Conservation (phyloP, 2,113 vertebrate genomes). For the Eulemur rufifrons region DNA sequence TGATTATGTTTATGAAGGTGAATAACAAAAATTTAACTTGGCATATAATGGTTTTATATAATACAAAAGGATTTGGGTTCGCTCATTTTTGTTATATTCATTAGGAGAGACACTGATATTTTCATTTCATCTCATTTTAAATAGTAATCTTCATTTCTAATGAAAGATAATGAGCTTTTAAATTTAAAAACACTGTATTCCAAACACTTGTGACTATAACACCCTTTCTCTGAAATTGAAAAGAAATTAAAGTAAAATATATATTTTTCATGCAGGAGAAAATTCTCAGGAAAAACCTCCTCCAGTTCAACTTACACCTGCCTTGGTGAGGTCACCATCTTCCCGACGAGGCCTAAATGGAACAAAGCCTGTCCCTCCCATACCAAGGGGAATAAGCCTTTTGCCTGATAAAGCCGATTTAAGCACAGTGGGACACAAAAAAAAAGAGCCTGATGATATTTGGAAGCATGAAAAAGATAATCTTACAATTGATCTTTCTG, state of each 20-base stretch:
- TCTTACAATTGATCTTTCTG: slow-evolving; percentile 82
- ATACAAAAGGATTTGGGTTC: not conserved
- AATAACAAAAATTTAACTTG: not conserved
- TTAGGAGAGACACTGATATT: not conserved
- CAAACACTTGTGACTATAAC: not conserved
- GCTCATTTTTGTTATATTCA: slow-evolving; percentile 22
- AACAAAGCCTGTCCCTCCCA: slow-evolving; percentile 86
- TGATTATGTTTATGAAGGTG: not conserved
- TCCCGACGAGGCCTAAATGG: slow-evolving; percentile 84
- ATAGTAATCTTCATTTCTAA: slow-evolving; percentile 19
- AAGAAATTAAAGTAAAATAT: not conserved
- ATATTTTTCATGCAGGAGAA: slow-evolving; percentile 71
- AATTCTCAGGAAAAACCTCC: slow-evolving; percentile 74
- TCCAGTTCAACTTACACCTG: slow-evolving; percentile 83
- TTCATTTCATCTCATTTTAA: not conserved
- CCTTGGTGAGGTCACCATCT: slow-evolving; percentile 83
- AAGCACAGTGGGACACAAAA: slow-evolving; percentile 60
- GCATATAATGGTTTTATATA: slow-evolving; percentile 37
- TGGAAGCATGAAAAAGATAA: slow-evolving; percentile 66
- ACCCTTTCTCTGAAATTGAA: not conserved
- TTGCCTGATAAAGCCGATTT: slow-evolving; percentile 77
- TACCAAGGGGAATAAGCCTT: slow-evolving; percentile 79
- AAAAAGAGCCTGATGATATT: slow-evolving; percentile 69
- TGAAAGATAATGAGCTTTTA: not conserved
- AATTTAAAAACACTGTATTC: not conserved